Evolutionary conservation across 53 echinoderm and acorn worm species (phyloP), one percentile per base, ranked within the genome.

Genomic region (Arbacia lixula): DNA sequence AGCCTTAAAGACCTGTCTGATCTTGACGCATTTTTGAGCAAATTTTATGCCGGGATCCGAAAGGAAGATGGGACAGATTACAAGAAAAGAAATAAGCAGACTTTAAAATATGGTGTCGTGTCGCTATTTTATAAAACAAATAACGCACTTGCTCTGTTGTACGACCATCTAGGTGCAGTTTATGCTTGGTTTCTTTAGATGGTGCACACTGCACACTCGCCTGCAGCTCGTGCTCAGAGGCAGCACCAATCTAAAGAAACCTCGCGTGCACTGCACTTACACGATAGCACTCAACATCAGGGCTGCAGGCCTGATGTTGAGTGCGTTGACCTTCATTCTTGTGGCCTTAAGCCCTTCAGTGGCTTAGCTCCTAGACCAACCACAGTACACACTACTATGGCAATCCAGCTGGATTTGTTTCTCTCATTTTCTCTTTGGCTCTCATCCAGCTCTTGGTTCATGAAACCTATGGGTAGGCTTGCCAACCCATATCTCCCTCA

Each of bases 51-150:
- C 58, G 26, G 77, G 58, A 39, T 57, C 77, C 2, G 77, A 26
- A 58, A 56, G 58, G 60, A 58, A 27, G 77, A 77, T 77, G 77
- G 77, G 77, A 77, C 77, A 77, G 37, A 58, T 38, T 58, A 77
- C 26, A 77, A 77, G 58, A 77, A 77, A 58, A 39, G 60, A 58
- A 56, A 55, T 37, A 76, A 55, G 39, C 76, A 77, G 40, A 77
- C 77, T 77, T 60, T 77, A 35, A 77, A 58, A 58, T 77, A 77
- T 17, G 60, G 77, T 22, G 58, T 77, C n/a, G n/a, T n/a, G n/a
- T n/a, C n/a, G n/a, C n/a, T n/a, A n/a, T n/a, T n/a, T n/a, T n/a
- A n/a, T n/a, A n/a, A n/a, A n/a, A n/a, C n/a, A n/a, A n/a, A n/a
- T n/a, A n/a, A n/a, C n/a, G n/a, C n/a, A n/a, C n/a, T n/a, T n/a